phyloP scores from a whole-genome alignment of 2,113 vertebrate species.

The Rhizomys pruinosus region DNA sequence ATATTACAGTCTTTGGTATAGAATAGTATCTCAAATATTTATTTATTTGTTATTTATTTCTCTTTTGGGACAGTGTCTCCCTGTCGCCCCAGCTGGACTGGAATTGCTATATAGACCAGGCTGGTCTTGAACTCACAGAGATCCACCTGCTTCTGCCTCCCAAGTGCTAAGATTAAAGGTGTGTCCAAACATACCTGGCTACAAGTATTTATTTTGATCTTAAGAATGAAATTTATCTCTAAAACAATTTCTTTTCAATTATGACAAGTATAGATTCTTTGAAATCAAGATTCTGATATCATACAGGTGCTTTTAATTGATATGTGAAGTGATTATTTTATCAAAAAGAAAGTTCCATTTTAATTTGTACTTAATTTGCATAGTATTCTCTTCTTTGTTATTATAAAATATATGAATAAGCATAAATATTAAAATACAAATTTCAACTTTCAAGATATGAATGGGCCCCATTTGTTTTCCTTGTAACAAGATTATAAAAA shows the following conservation, averaged over 20 bases:
- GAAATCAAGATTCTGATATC: not conserved
- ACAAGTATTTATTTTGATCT: slow-evolving; percentile 44
- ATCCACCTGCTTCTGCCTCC: too few relatives aligned
- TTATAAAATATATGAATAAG: not conserved
- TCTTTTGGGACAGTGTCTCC: too few relatives aligned
- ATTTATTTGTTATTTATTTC: slow-evolving; percentile 47
- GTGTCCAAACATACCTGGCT: too few relatives aligned
- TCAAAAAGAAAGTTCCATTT: not conserved
- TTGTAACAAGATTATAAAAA: slow-evolving; percentile 47
- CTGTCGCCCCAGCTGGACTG: too few relatives aligned
- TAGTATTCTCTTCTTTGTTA: not conserved
- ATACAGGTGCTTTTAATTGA: slow-evolving; percentile 17
- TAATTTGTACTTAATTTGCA: not conserved
- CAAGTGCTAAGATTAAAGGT: too few relatives aligned
- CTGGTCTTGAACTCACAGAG: too few relatives aligned
- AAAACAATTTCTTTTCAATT: slow-evolving; percentile 25
- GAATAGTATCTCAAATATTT: not conserved
- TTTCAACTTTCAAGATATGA: not conserved
- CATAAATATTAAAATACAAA: slow-evolving; percentile 46
- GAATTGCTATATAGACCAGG: too few relatives aligned
- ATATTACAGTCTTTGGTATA: not conserved
- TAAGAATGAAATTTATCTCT: not conserved
- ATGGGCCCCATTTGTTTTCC: not conserved
- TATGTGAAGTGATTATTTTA: not conserved
- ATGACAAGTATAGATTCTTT: not conserved